Evolutionary conservation across 2,888 invertebrate genomes (phyloP), one percentile per base, ranked within the genome.

Genomic region (Ashinkailepas kermadecensis): DNA sequence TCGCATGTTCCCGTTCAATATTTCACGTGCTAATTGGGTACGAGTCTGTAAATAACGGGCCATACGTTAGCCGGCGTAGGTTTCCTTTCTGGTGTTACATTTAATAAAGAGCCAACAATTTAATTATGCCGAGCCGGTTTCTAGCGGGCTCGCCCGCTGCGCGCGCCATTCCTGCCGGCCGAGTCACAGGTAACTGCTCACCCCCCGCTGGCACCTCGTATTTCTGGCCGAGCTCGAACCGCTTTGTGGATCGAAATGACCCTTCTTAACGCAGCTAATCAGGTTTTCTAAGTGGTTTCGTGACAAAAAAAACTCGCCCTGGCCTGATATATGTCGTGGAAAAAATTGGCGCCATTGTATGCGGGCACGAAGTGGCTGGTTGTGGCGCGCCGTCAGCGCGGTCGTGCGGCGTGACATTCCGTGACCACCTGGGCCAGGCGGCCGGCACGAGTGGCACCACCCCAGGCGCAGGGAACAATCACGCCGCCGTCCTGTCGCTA

Each of bases 81-180:
- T 74, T 23, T 74, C 74, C 74, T 74, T 74, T 54, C 74, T 74
- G 74, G 74, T 74, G 74, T 74, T 74, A 74, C 74, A 54, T 74
- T 74, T 74, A 74, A 74, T 74, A 74, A 74, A 74, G 74, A 74
- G 74, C 74, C 74, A 74, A 74, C 74, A 74, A 74, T 74, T 74
- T 74, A 74, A 74, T 74, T 74, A 74, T 39, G 74, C 74, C 6
- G 74, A 15, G 39, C 54, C 67, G 67, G 25, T 67, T 67, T n/a
- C 23, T 25, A 67, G 67, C 25, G 25, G 25, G 67, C 8, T 1
- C 15, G 74, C 74, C 54, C 74, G 54, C 54, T 25, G 39, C 11
- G 65, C 10, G 54, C 10, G 39, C 39, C 54, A 74, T 39, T 54
- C 54, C 9, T 54, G 7, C 15, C 74, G 23, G 18, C 39, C 13